Percentiles rank a stretch among this genome's conserved stretches.
phyloP scores from a whole-genome alignment of 92 coral and sea anemone genomes.

The Isaurus tuberculatus region DNA sequence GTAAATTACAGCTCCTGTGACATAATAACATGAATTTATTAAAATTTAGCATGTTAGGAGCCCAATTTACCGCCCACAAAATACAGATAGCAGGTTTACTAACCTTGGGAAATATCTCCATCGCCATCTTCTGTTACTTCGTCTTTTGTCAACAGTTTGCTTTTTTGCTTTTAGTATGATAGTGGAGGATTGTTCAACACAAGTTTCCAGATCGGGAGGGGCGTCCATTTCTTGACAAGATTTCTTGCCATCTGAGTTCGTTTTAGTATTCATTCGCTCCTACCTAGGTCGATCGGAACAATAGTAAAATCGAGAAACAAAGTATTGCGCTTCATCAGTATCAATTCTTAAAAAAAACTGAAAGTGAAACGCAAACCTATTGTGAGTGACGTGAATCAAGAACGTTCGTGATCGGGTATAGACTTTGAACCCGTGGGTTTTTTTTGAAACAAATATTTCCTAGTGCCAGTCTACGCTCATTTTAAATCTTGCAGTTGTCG shows the following conservation, averaged over 20 bases:
- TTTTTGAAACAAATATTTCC: constrained; percentile 6
- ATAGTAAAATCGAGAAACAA: constrained; percentile 12
- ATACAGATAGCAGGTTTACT: constrained; percentile 20
- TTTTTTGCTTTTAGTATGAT: neutral
- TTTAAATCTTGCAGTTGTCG: no score
- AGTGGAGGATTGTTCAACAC: neutral
- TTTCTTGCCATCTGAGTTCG: constrained; percentile 28
- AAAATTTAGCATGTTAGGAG: neutral
- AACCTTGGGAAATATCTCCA: constrained; percentile 91
- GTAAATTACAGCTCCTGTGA: neutral
- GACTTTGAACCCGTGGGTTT: constrained; percentile 29
- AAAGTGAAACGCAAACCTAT: neutral
- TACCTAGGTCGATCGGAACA: neutral
- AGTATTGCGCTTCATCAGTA: neutral
- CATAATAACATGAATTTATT: neutral
- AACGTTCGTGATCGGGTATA: constrained; percentile 19
- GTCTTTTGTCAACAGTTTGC: constrained; percentile 66
- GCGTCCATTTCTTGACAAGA: constrained; percentile 10
- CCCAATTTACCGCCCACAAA: neutral
- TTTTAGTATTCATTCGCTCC: constrained; percentile 39
- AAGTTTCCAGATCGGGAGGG: constrained; percentile 29
- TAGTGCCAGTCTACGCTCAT: constrained; percentile 25
- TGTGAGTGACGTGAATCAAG: constrained; percentile 15
- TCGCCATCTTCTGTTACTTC: constrained; percentile 69
- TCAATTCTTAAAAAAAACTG: neutral